phyloP scores from a whole-genome alignment of 2,888 invertebrate genomes.

The Leucophenga maculata region DNA sequence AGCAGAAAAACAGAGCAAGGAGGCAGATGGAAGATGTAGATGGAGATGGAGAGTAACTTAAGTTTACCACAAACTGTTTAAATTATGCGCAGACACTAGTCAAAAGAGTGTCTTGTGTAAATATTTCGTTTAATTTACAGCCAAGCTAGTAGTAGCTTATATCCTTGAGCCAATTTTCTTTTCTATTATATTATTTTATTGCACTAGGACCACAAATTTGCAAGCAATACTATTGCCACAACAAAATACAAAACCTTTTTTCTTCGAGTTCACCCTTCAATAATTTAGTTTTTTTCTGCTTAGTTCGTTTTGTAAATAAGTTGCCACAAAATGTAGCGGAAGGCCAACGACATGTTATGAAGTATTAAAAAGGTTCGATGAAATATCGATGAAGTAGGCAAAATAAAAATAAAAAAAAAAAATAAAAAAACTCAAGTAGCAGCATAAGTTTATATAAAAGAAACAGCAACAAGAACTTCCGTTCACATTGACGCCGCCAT shows the following conservation, averaged over 20 bases:
- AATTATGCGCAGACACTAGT: no score
- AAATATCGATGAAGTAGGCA: conserved; percentile 42
- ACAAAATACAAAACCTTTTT: no score
- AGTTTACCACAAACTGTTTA: no score
- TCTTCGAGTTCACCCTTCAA: conserved; percentile 38
- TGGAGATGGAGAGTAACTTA: no score
- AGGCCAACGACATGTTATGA: conserved; percentile 36
- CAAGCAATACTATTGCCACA: no score
- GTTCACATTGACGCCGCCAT: not conserved
- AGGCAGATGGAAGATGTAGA: no score
- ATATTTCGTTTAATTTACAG: not conserved
- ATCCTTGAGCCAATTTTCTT: no score
- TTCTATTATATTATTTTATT: no score
- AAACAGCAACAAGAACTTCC: not conserved
- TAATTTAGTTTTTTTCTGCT: conserved; percentile 30
- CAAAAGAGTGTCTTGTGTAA: no score
- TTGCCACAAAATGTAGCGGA: not conserved
- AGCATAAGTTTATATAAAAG: conserved; percentile 16
- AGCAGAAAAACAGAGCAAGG: not conserved
- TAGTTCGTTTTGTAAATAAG: conserved; percentile 42
- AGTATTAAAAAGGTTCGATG: conserved; percentile 41
- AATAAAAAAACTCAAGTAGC: conserved; percentile 26
- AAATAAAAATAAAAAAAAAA: no score
- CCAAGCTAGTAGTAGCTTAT: no score
- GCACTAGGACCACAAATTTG: no score